These are phyloP conservation scores for Parazoanthus atlanticus DNA, from an alignment of 92 coral and sea anemone genomes.

Conservation along the genomic window DNA sequence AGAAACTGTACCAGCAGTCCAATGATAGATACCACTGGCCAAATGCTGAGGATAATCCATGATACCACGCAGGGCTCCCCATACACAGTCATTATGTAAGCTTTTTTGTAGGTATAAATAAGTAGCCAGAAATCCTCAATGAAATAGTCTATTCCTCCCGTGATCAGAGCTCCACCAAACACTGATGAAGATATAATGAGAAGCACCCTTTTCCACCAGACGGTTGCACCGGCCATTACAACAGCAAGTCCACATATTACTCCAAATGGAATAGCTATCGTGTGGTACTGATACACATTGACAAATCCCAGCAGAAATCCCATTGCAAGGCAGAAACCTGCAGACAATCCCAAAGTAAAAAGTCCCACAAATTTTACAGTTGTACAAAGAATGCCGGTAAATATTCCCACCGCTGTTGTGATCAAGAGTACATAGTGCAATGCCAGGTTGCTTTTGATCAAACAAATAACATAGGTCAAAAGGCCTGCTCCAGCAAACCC, in stretches of 20 bases:
- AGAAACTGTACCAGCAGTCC: constrained; percentile 95
- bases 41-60: constrained; percentile 80
- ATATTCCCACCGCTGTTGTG: constrained; percentile 85
- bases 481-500: constrained; percentile 86
- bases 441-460: constrained; percentile 67
- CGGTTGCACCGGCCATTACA: constrained; percentile 78
- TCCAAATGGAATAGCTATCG: constrained; percentile 80
- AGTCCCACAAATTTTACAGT: constrained; percentile 92
- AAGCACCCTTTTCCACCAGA: constrained; percentile 95
- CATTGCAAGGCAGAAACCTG: constrained; percentile 83
- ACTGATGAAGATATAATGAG: constrained; percentile 74
- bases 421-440: constrained; percentile 81
- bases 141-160: constrained; percentile 83
- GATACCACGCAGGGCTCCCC: constrained; percentile 81
- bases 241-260: constrained; percentile 72
- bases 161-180: constrained; percentile 80
- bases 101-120: constrained; percentile 64
- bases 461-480: constrained; percentile 76
- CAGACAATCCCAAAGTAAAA: constrained; percentile 77
- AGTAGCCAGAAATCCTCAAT: constrained; percentile 84
- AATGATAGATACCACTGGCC: constrained; percentile 74
- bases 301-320: constrained; percentile 76
- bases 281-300: constrained; percentile 60
- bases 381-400: constrained; percentile 92
- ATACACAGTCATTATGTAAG: constrained; percentile 52